A percentile compares a stretch with the other conserved stretches of the same genome.
phyloP scores from a whole-genome alignment of 2,113 vertebrate species.

The Cygnus atratus region DNA sequence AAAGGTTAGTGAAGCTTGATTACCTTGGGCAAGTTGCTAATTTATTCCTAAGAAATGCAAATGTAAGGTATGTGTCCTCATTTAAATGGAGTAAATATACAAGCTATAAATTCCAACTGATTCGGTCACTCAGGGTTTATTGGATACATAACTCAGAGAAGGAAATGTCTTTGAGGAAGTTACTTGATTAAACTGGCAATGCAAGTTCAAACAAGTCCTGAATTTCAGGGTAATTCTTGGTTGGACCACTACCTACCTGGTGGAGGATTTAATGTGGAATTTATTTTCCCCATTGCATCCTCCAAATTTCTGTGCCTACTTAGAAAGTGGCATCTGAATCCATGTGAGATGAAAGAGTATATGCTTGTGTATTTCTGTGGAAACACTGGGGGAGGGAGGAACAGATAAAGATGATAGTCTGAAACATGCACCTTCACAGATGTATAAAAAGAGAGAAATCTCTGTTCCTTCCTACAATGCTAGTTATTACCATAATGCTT shows the following conservation, averaged over 20 bases:
- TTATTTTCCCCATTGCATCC: neutral
- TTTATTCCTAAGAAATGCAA: neutral
- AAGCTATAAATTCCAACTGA: neutral
- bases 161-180: neutral
- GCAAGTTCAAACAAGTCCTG: neutral
- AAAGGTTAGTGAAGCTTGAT: constrained; percentile 81
- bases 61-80: neutral
- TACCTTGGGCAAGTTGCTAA: neutral
- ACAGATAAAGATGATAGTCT: neutral
- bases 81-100: neutral
- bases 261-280: neutral
- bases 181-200: neutral
- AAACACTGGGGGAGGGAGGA: neutral
- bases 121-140: neutral
- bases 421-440: neutral
- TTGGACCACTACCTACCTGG: neutral
- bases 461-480: neutral
- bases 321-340: neutral
- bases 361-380: neutral
- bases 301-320: neutral
- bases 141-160: neutral
- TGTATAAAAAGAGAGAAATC: neutral
- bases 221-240: neutral
- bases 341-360: neutral
- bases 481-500: neutral